Conservation (phyloP, 2,797 vertebrate genomes). For the Protonibea diacanthus region DNA sequence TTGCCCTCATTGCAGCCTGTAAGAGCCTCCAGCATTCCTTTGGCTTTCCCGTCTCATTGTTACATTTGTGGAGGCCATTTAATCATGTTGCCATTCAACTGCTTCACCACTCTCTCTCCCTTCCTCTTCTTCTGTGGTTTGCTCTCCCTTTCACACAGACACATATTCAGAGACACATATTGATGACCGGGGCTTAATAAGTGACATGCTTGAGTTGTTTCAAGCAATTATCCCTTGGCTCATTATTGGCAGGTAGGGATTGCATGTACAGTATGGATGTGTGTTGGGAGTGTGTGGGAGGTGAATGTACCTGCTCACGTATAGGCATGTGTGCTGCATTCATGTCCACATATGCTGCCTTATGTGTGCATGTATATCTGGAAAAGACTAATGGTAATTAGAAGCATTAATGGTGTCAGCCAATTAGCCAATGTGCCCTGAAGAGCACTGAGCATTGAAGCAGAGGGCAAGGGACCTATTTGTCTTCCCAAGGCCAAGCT, state of each 20-base stretch:
- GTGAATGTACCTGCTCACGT: background rate
- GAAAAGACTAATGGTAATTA: constrained; percentile 59
- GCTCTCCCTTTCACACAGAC: background rate
- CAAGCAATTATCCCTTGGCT: constrained; percentile 56
- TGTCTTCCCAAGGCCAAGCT: constrained; percentile 51
- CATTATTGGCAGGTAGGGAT: constrained; percentile 56
- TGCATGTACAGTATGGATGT: constrained; percentile 8
- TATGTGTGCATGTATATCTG: background rate
- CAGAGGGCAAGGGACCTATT: constrained; percentile 50
- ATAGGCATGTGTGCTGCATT: background rate
- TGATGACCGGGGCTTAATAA: constrained; percentile 57
- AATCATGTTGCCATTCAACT: constrained; percentile 60
- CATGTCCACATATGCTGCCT: background rate
- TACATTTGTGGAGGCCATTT: constrained; percentile 28
- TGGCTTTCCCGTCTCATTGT: constrained; percentile 22
- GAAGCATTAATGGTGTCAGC: constrained; percentile 52
- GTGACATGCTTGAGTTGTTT: constrained; percentile 60
- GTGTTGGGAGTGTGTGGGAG: background rate
- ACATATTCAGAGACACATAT: constrained; percentile 46
- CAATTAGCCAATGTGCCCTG: constrained; percentile 56
- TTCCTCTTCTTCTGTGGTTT: constrained; percentile 10
- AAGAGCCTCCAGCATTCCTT: constrained; percentile 10
- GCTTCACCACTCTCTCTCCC: constrained; percentile 32
- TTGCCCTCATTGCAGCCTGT: background rate
- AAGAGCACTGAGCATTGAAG: constrained; percentile 50